Evolutionary conservation across 2,888 invertebrate species (phyloP), one percentile per base, ranked within the genome.

Genomic region (Thecocarcelia acutangulata): DNA sequence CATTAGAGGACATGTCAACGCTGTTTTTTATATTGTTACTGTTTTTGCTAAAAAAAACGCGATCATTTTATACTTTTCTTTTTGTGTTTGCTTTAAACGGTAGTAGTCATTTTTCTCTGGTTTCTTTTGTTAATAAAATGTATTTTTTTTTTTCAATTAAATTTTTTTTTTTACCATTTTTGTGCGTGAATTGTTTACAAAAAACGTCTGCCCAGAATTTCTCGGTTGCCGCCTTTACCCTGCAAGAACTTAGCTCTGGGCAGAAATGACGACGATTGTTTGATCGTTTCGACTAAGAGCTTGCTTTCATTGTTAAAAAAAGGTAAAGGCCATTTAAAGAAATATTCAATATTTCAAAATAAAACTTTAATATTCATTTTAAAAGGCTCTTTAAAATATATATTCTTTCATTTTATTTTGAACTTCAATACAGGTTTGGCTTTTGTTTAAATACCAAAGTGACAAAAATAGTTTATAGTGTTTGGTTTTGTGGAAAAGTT

Each of bases 121-220:
- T 48, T 63, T 56, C 15, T 48, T 50, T 12, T 24, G 40, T 48
- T n/a, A 28, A 28, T 28, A 28, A 33, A 9, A 9, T 33, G 1
- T 33, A 6, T 33, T 33, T 33, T 33, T 33, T 33, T 33, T 33
- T 5, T 33, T 78, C 52, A 11, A 46, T 73, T 50, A 17, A n/a
- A 42, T 54, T 17, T 64, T 44, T 56, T 61, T 70, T 90, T 90
- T 89, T 89, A 90, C 89, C 90, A 89, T 83, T 87, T 90, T 90
- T 90, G 90, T 90, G 90, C 90, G 90, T 90, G 90, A 90, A 90
- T 88, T 88, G 87, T 90, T 90, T 90, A 90, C 90, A 90, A 90
- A 90, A 90, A 90, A 90, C 90, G 90, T 90, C 89, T 90, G 89
- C 89, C 89, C 89, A 90, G 88, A 81, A 46, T 63, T 72, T 69